Percentiles rank a stretch among this genome's conserved stretches.
Conservation (phyloP, 2,797 vertebrate genomes). For the Lagocephalus sceleratus region DNA sequence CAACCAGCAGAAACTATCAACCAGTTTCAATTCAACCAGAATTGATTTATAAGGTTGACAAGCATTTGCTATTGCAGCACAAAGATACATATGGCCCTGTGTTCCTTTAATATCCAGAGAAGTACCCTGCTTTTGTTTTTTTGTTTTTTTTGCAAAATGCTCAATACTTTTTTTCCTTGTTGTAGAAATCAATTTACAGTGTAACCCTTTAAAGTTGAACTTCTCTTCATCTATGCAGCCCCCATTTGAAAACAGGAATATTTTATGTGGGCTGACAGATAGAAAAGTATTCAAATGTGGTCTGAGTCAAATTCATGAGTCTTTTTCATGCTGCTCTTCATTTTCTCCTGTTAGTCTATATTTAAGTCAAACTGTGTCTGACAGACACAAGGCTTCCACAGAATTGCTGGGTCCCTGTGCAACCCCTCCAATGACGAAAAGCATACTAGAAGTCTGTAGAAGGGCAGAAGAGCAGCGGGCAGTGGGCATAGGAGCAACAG, state of each 20-base stretch:
- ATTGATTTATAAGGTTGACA: background rate
- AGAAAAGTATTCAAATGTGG: too few species aligned
- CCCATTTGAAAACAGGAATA: too few species aligned
- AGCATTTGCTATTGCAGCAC: background rate
- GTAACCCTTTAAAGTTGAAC: too few species aligned
- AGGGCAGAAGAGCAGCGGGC: background rate
- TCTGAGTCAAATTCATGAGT: too few species aligned
- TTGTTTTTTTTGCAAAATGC: background rate
- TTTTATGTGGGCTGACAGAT: too few species aligned
- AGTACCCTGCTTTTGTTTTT: background rate
- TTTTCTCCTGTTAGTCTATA: too few species aligned
- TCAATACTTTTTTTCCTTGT: too few species aligned
- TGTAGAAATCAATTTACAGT: too few species aligned
- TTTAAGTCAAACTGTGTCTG: background rate
- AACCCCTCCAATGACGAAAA: background rate
- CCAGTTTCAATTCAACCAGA: too few species aligned
- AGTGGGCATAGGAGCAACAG: background rate
- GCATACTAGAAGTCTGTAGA: background rate
- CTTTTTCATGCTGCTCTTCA: too few species aligned
- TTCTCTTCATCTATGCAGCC: too few species aligned
- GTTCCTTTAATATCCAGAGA: background rate
- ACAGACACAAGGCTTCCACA: background rate
- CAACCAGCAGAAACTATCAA: too few species aligned
- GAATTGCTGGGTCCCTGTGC: background rate
- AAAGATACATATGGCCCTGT: background rate